Conservation (phyloP, 2,888 invertebrate species). For the Nomada lathburiana region DNA sequence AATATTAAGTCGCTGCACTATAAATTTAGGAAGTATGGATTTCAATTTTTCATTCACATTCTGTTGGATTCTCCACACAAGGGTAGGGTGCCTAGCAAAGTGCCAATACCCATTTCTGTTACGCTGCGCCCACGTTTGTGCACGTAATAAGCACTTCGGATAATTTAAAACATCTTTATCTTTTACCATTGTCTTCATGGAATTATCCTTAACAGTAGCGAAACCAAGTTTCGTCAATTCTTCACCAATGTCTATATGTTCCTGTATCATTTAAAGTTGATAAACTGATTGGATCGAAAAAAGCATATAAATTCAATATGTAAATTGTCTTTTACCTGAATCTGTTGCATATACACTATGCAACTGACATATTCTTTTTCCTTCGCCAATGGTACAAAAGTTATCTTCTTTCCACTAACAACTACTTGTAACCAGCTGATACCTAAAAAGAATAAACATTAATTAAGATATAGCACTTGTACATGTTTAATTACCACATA, state of each 20-base stretch:
- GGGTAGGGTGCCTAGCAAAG: conserved; percentile 82
- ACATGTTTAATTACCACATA: conserved; percentile 48
- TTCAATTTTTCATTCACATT: conserved; percentile 70
- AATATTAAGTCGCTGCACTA: conserved; percentile 64
- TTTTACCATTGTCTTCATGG: conserved; percentile 74
- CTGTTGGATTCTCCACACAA: conserved; percentile 77
- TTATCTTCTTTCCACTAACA: conserved; percentile 85
- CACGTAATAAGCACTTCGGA: conserved; percentile 82
- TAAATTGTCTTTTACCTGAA: conserved; percentile 71
- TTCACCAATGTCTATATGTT: conserved; percentile 85
- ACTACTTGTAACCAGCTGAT: conserved; percentile 87
- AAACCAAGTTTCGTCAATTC: conserved; percentile 85
- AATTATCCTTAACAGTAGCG: conserved; percentile 70
- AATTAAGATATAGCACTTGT: neutral
- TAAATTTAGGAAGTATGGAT: conserved; percentile 65
- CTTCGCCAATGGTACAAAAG: conserved; percentile 85
- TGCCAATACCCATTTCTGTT: conserved; percentile 85
- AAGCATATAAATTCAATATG: neutral
- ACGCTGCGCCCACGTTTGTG: conserved; percentile 84
- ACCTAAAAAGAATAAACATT: conserved; percentile 77
- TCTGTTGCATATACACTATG: conserved; percentile 82
- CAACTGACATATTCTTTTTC: conserved; percentile 84
- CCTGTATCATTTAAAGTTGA: conserved; percentile 69
- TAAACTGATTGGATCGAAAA: neutral
- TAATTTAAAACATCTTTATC: conserved; percentile 83